Conservation (phyloP, 2,888 invertebrate species). For the Stenchaetothrips biformis region DNA sequence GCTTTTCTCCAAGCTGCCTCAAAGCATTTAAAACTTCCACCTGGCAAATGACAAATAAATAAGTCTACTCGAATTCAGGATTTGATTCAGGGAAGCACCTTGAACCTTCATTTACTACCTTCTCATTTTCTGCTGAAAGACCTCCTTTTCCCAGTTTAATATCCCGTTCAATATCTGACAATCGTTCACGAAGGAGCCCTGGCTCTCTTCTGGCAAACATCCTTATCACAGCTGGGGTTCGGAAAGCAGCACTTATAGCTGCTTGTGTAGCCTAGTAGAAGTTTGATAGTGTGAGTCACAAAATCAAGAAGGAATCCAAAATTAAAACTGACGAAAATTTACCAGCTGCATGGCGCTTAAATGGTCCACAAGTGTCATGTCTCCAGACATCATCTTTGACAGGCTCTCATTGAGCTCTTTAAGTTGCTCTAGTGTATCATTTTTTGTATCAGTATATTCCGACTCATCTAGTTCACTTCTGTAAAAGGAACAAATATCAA, state of each 20-base stretch:
- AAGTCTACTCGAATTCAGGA: not conserved
- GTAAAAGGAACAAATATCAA: conserved; percentile 36
- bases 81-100: not conserved
- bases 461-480: conserved; percentile 59
- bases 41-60: conserved; percentile 40
- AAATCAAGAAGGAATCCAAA: not conserved
- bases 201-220: conserved; percentile 68
- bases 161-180: conserved; percentile 57
- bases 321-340: conserved; percentile 34
- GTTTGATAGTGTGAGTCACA: conserved; percentile 12
- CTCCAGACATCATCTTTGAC: conserved; percentile 59
- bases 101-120: conserved; percentile 41
- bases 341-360: conserved; percentile 62
- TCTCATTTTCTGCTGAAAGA: conserved; percentile 50
- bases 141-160: conserved; percentile 57
- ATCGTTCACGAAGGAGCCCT: conserved; percentile 55
- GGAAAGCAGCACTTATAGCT: conserved; percentile 67
- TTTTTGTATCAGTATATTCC: conserved; percentile 64
- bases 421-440: conserved; percentile 65
- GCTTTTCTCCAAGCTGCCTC: conserved; percentile 51
- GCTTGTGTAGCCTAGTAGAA: conserved; percentile 60
- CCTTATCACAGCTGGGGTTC: conserved; percentile 67
- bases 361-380: conserved; percentile 61
- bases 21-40: conserved; percentile 51
- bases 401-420: conserved; percentile 62